phyloP scores from a whole-genome alignment of 2,888 invertebrate species.

The Luperina nickerlii region DNA sequence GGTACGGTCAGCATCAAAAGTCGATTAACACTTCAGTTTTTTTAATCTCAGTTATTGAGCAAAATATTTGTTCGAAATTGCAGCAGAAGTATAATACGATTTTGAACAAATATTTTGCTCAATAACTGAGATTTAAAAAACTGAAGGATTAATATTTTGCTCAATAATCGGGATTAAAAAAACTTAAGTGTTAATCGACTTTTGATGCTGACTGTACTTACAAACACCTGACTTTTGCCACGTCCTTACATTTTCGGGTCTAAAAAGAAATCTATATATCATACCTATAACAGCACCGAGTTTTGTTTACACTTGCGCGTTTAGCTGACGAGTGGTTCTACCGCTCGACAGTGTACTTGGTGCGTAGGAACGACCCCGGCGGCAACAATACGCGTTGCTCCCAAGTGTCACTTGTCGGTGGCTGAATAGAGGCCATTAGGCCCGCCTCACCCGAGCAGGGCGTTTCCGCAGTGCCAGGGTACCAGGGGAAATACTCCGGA shows the following conservation, averaged over 20 bases:
- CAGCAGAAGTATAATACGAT: too few species aligned
- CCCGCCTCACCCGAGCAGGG: constrained; percentile 59
- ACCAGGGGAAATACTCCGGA: constrained; percentile 66
- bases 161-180: too few species aligned
- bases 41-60: too few species aligned
- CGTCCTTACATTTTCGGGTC: background rate
- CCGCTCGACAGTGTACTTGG: constrained; percentile 26
- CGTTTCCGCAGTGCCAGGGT: constrained; percentile 52
- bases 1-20: too few species aligned
- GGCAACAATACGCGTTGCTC: constrained; percentile 72
- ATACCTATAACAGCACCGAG: background rate
- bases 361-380: constrained; percentile 43
- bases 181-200: too few species aligned
- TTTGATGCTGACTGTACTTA: too few species aligned
- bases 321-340: constrained; percentile 37
- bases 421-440: constrained; percentile 79
- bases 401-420: constrained; percentile 74
- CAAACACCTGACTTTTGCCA: background rate
- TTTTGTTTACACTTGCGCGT: constrained; percentile 61
- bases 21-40: too few species aligned
- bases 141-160: too few species aligned
- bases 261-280: constrained; percentile 6
- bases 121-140: too few species aligned
- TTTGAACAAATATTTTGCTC: too few species aligned
- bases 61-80: too few species aligned